These are phyloP conservation scores for Tanytarsus gracilentus DNA, from an alignment of 2,888 invertebrate genomes.

Conservation along the genomic window DNA sequence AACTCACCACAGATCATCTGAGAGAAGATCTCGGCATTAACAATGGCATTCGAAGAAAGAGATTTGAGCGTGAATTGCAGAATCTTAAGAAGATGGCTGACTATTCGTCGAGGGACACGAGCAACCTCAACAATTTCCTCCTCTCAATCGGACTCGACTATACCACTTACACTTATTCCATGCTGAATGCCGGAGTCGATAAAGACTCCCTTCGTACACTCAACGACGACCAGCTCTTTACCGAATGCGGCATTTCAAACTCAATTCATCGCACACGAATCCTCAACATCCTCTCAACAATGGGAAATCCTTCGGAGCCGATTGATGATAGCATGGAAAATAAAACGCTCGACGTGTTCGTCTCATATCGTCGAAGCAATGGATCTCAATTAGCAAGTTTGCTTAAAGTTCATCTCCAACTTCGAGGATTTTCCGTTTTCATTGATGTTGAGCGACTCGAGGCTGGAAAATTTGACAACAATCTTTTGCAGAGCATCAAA, in stretches of 20 bases:
- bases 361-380: slow-evolving; percentile 93
- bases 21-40: slow-evolving; percentile 84
- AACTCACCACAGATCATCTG: slow-evolving; percentile 85
- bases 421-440: slow-evolving; percentile 92
- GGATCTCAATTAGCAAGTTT: slow-evolving; percentile 94
- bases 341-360: slow-evolving; percentile 92
- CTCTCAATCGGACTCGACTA: slow-evolving; percentile 79
- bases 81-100: slow-evolving; percentile 93
- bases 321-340: slow-evolving; percentile 71
- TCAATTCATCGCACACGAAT: slow-evolving; percentile 91
- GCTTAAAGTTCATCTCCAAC: slow-evolving; percentile 91
- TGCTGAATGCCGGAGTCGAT: slow-evolving; percentile 93
- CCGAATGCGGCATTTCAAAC: slow-evolving; percentile 86
- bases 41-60: slow-evolving; percentile 87
- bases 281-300: slow-evolving; percentile 55
- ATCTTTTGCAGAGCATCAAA: slow-evolving; percentile 89
- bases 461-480: slow-evolving; percentile 98
- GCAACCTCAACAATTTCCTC: slow-evolving; percentile 80
- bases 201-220: slow-evolving; percentile 75
- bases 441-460: slow-evolving; percentile 96
- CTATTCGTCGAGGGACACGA: slow-evolving; percentile 86
- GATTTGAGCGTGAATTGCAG: slow-evolving; percentile 86
- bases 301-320: slow-evolving; percentile 36
- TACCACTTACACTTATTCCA: slow-evolving; percentile 91
- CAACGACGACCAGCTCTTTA: slow-evolving; percentile 82